Conservation (phyloP, 35 echinoderm and acorn worm genomes). For the Anneissia japonica region DNA sequence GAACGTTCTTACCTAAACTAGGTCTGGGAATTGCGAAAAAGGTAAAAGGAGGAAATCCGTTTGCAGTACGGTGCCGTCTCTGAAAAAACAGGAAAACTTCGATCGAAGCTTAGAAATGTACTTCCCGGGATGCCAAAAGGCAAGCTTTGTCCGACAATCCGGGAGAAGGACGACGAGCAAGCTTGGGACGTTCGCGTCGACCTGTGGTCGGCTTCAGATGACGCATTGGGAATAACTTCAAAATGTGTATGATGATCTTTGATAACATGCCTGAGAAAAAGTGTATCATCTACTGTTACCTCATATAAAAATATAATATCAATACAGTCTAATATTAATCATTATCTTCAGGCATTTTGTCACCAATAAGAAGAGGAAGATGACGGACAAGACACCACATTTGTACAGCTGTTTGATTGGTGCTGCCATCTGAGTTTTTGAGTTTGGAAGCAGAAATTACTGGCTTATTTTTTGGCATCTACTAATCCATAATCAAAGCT, state of each 20-base stretch:
- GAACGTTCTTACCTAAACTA: too few relatives aligned
- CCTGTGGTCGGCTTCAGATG: too few relatives aligned
- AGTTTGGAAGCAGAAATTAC: neutral
- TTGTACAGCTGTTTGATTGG: slow-evolving; percentile 7
- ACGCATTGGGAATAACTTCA: too few relatives aligned
- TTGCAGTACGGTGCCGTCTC: too few relatives aligned
- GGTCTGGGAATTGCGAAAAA: too few relatives aligned
- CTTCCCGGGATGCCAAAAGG: too few relatives aligned
- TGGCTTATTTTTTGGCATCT: neutral
- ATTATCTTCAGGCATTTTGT: neutral
- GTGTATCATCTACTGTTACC: neutral
- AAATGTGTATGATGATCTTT: slow-evolving; percentile 5
- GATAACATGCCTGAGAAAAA: neutral
- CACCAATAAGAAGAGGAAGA: neutral
- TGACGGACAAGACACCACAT: neutral
- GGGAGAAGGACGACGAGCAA: too few relatives aligned
- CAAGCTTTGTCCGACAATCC: too few relatives aligned
- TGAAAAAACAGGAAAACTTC: too few relatives aligned
- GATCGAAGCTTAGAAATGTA: too few relatives aligned
- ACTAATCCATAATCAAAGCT: neutral
- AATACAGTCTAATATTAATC: neutral
- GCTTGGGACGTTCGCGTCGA: too few relatives aligned
- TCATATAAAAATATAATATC: neutral
- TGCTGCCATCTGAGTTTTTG: neutral
- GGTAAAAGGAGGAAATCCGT: too few relatives aligned